Evolutionary conservation across 2,113 vertebrate species (phyloP).

Genomic region (Muntiacus muntjak): DNA sequence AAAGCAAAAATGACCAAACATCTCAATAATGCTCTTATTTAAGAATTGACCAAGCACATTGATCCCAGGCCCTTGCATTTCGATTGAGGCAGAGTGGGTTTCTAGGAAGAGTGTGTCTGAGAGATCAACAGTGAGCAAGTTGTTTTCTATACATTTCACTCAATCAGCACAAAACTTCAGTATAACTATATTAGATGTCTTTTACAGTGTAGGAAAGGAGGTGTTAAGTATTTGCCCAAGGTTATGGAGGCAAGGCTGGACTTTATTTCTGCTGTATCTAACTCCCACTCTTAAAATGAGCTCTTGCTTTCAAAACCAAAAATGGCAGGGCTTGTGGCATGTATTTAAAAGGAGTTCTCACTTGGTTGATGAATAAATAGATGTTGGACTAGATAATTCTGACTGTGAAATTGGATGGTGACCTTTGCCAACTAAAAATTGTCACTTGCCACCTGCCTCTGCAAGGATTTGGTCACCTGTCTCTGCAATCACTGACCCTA

Average conservation of each 20-base stretch:
- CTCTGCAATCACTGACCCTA: not conserved
- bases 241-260: not conserved
- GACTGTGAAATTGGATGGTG: not conserved
- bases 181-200: not conserved
- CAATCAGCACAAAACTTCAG: not conserved
- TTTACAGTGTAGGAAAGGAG: not conserved
- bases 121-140: not conserved
- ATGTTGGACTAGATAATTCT: not conserved
- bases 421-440: not conserved
- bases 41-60: not conserved
- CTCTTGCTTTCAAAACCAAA: constrained; percentile 16
- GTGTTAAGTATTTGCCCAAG: not conserved
- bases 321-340: not conserved
- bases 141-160: not conserved
- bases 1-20: not conserved
- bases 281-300: not conserved
- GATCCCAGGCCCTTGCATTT: not conserved
- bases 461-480: not conserved
- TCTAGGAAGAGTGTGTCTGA: not conserved
- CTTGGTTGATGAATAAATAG: not conserved
- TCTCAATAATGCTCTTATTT: not conserved
- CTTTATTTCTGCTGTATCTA: not conserved
- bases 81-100: not conserved
- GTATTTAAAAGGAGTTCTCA: not conserved
- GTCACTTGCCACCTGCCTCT: not conserved